Conservation (phyloP, 1,140 invertebrate species). For the Helicoverpa zea region DNA sequence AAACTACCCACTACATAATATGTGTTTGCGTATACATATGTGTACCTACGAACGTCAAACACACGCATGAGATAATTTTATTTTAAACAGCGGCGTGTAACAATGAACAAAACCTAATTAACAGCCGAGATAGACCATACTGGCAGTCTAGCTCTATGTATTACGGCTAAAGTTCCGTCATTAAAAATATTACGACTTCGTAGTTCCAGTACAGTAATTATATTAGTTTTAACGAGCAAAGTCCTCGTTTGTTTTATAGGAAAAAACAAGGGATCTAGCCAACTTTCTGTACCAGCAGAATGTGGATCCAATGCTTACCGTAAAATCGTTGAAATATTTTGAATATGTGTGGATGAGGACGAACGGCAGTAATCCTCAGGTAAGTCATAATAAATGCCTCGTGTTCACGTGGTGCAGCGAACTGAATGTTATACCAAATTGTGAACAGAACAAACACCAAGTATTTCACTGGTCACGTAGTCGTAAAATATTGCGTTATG, state of each 20-base stretch:
- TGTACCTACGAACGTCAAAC: not conserved
- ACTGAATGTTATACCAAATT: constrained; percentile 7
- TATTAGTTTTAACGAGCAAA: constrained; percentile 72
- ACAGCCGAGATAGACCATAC: constrained; percentile 27
- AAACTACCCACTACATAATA: constrained; percentile 15
- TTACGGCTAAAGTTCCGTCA: constrained; percentile 62
- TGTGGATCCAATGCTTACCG: constrained; percentile 72
- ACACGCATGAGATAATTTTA: not conserved
- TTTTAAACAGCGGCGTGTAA: not conserved
- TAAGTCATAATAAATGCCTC: constrained; percentile 50
- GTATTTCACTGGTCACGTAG: constrained; percentile 27
- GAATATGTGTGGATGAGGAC: constrained; percentile 85
- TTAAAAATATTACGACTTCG: constrained; percentile 66
- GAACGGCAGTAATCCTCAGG: constrained; percentile 81
- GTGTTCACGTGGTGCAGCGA: not conserved
- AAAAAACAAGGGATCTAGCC: constrained; percentile 80
- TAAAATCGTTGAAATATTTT: constrained; percentile 81
- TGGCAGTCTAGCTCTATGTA: constrained; percentile 27
- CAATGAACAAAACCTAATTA: constrained; percentile 45
- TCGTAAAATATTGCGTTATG: constrained; percentile 39
- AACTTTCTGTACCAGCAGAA: constrained; percentile 82
- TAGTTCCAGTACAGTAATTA: constrained; percentile 61
- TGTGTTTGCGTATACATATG: not conserved
- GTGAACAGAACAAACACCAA: constrained; percentile 13
- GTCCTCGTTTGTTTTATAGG: constrained; percentile 68